phyloP scores from a whole-genome alignment of 2,888 invertebrate species.

The Plagodis dolabraria region DNA sequence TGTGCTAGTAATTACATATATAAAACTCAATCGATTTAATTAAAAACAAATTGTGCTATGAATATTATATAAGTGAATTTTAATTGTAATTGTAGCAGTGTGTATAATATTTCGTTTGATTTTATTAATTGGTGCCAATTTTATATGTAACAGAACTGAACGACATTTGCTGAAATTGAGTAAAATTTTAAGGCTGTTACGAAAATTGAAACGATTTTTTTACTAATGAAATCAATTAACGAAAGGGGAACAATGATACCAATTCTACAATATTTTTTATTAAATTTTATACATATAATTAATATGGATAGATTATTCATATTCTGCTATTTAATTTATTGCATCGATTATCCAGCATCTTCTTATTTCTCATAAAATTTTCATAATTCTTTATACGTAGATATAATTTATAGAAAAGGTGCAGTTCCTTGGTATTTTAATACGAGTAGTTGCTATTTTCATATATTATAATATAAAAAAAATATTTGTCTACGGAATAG shows the following conservation, averaged over 20 bases:
- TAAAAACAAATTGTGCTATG: slow-evolving; percentile 27
- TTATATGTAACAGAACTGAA: slow-evolving; percentile 45
- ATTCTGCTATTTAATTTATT: slow-evolving; percentile 33
- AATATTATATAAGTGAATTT: slow-evolving; percentile 29
- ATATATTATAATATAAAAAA: slow-evolving; percentile 10
- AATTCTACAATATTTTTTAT: slow-evolving; percentile 44
- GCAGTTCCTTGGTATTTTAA: slow-evolving; percentile 30
- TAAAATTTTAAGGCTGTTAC: slow-evolving; percentile 39
- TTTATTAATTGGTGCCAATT: slow-evolving; percentile 70
- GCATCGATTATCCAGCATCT: neutral
- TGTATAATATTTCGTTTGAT: slow-evolving; percentile 38
- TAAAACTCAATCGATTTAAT: slow-evolving; percentile 18
- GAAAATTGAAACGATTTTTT: slow-evolving; percentile 43
- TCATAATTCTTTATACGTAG: slow-evolving; percentile 3
- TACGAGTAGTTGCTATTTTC: slow-evolving; percentile 29
- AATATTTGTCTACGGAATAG: slow-evolving; percentile 34
- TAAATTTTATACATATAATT: slow-evolving; percentile 32
- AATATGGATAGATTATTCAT: slow-evolving; percentile 26
- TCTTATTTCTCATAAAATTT: neutral
- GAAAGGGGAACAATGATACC: slow-evolving; percentile 74
- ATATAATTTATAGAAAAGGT: slow-evolving; percentile 13
- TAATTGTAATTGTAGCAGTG: slow-evolving; percentile 37
- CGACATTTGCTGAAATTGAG: slow-evolving; percentile 43
- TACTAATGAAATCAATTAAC: slow-evolving; percentile 51
- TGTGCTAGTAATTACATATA: slow-evolving; percentile 17